A percentile compares a stretch with the other conserved stretches of the same genome.
Evolutionary conservation across 2,888 invertebrate species (phyloP).

Genomic region (Yponomeuta sedellus): DNA sequence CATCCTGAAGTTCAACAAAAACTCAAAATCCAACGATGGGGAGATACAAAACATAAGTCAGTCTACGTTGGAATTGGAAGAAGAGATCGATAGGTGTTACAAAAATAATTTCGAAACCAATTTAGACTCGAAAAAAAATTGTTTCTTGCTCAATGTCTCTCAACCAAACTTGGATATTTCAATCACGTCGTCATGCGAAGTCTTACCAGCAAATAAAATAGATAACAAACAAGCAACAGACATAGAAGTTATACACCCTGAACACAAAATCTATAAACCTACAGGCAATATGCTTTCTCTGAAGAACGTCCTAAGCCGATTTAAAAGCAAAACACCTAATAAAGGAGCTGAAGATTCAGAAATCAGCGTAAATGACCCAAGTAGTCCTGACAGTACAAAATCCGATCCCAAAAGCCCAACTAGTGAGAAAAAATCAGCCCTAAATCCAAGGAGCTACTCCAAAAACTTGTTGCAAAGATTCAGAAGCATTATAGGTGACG

Average conservation of each 20-base stretch:
- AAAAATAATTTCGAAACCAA: constrained; percentile 65
- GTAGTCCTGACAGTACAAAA: constrained; percentile 49
- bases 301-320: constrained; percentile 75
- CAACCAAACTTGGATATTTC: constrained; percentile 69
- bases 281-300: constrained; percentile 73
- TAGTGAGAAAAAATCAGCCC: constrained; percentile 55
- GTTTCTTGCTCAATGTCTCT: constrained; percentile 46
- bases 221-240: constrained; percentile 57
- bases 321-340: constrained; percentile 56
- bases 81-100: constrained; percentile 70
- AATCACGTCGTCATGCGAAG: constrained; percentile 75
- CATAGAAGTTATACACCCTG: constrained; percentile 80
- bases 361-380: constrained; percentile 63
- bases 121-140: constrained; percentile 55
- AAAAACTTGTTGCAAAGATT: constrained; percentile 68
- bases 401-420: constrained; percentile 59
- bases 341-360: constrained; percentile 59
- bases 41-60: constrained; percentile 61
- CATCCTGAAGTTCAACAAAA: constrained; percentile 59
- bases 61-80: constrained; percentile 67
- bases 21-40: constrained; percentile 44
- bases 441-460: constrained; percentile 66
- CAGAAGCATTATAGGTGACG: constrained; percentile 69
- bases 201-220: constrained; percentile 60
- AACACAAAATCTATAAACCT: constrained; percentile 86